These are phyloP conservation scores for Helobdella robusta DNA, from an alignment of 2,888 invertebrate genomes.

Conservation along the genomic window DNA sequence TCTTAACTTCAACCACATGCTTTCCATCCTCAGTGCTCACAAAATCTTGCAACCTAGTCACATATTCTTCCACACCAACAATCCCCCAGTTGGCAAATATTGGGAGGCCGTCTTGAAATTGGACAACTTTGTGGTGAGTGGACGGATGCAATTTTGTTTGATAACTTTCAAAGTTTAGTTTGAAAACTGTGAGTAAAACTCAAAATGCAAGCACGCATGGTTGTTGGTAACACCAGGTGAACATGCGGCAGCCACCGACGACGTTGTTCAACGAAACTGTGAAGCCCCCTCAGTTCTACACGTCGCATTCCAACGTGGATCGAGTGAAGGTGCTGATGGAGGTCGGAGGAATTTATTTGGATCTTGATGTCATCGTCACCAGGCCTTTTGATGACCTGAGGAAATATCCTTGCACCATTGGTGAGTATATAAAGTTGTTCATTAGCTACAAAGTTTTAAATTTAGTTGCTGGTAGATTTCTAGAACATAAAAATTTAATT, in stretches of 20 bases:
- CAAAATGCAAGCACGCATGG: neutral
- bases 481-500: too few species aligned
- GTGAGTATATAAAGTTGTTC: neutral
- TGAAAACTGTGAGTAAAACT: neutral
- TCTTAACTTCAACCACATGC: slow-evolving; percentile 36
- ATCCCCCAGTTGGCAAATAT: slow-evolving; percentile 33
- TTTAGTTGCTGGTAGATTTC: too few species aligned
- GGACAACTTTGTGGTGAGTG: slow-evolving; percentile 32
- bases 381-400: slow-evolving; percentile 35
- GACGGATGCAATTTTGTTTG: neutral
- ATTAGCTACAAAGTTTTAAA: too few species aligned
- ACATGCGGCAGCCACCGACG: slow-evolving; percentile 33
- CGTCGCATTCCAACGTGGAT: slow-evolving; percentile 37
- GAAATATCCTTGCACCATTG: slow-evolving; percentile 32
- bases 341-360: slow-evolving; percentile 37
- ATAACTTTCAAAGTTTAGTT: neutral
- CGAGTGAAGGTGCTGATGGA: slow-evolving; percentile 35
- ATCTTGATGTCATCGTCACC: slow-evolving; percentile 35
- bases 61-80: slow-evolving; percentile 36
- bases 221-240: slow-evolving; percentile 18
- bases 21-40: slow-evolving; percentile 35
- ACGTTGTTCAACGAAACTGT: slow-evolving; percentile 33
- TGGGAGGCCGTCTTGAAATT: slow-evolving; percentile 34
- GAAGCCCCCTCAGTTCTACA: slow-evolving; percentile 35
- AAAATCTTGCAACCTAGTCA: slow-evolving; percentile 32